Base-by-base conservation (phyloP, 2,113 vertebrate species). In the Sander vitreus region DNA sequence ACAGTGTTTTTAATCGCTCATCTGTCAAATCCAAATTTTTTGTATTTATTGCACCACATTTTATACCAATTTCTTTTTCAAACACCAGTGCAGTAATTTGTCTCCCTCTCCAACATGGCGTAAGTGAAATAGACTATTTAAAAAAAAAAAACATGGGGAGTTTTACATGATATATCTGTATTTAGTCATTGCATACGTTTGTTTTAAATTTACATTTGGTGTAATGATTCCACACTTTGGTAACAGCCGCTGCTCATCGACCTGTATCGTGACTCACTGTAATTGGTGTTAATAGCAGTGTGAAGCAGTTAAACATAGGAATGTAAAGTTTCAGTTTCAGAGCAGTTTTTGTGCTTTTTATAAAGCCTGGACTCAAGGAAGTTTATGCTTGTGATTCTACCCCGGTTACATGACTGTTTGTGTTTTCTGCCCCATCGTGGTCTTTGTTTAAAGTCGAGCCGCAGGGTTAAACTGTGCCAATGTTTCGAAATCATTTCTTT, bases 1-100 rank as follows among this genome's bases (percentile, higher is more conserved):
- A 92, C 92, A 93, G 93, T 93, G 93, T 95, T 94, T 93, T 92
- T 94, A 95, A 92, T 90, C 83, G 71, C 89, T 93, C 92, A 93
- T 94, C 85, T 84, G 83, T 92, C 91, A 88, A 85, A 91, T 90
- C 86, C 36, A 83, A 79, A 86, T 83, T 69, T 90, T 92, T 93
- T 93, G 86, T 92, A 92, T 92, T 94, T 91, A 90, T 93, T 84
- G 73, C 90, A 93, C 90, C 91, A 88, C 90, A 85, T 93, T 93
- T 94, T 93, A 91, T 93, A 93, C 88, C 70, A 80, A 63, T 92
- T 93, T 91, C 70, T 85, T 93, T 93, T 89, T 89, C 84, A 88
- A 83, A 90, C 91, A 93, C 92, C 87, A 91, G 89, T 93, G 90
- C 90, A 93, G 89, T 93, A 89, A 83, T 81, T 78, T 72, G 63